phyloP scores from a whole-genome alignment of 2,797 vertebrate genomes.

The Myotis pilosus region DNA sequence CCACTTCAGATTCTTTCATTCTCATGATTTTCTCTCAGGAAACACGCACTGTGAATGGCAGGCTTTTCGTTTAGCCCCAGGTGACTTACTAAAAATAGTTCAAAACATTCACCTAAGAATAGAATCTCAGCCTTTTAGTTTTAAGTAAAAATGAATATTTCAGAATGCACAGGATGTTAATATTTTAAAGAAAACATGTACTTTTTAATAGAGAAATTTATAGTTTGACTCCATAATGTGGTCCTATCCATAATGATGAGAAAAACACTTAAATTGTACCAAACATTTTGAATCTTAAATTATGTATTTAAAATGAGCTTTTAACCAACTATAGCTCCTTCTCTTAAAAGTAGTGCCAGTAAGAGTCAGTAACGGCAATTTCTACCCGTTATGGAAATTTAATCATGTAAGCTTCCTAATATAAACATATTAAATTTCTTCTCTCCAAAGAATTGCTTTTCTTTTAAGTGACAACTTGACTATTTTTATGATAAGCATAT shows the following conservation, averaged over 20 bases:
- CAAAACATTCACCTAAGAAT: slow-evolving; percentile 26
- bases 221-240: not conserved
- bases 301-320: slow-evolving; percentile 48
- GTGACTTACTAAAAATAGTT: slow-evolving; percentile 53
- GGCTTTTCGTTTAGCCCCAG: slow-evolving; percentile 31
- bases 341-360: slow-evolving; percentile 19
- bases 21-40: slow-evolving; percentile 33
- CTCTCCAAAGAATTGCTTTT: slow-evolving; percentile 46
- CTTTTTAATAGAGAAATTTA: not conserved
- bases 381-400: slow-evolving; percentile 11
- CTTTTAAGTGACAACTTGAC: slow-evolving; percentile 39
- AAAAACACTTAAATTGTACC: slow-evolving; percentile 44
- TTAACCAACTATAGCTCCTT: slow-evolving; percentile 34
- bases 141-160: slow-evolving; percentile 44
- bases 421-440: slow-evolving; percentile 31
- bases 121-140: not conserved
- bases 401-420: slow-evolving; percentile 54
- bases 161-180: not conserved
- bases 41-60: not conserved
- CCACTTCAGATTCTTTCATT: not conserved
- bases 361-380: not conserved
- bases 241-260: not conserved
- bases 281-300: slow-evolving; percentile 49
- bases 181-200: not conserved
- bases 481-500: slow-evolving; percentile 12